Conservation (phyloP, 2,113 vertebrate genomes). For the Bos taurus region DNA sequence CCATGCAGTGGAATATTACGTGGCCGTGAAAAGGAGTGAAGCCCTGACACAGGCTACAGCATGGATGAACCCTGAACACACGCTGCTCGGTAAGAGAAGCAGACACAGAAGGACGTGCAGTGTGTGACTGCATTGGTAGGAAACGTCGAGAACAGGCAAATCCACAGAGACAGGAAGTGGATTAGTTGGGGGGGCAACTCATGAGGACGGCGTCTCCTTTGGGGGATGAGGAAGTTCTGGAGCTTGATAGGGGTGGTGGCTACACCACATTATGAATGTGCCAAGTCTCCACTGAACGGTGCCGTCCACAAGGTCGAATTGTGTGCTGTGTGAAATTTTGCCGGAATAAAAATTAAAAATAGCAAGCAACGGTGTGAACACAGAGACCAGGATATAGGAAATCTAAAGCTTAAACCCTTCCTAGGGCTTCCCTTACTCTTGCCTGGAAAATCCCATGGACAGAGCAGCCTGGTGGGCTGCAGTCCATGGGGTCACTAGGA, state of each 20-base stretch:
- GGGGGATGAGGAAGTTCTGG: not conserved
- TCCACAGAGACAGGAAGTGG: too few relatives aligned
- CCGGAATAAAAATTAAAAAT: not conserved
- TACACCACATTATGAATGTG: accelerated
- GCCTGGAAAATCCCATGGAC: too few relatives aligned
- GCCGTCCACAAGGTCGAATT: accelerated
- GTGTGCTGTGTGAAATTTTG: accelerated
- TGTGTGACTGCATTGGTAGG: too few relatives aligned
- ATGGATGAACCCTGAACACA: not conserved
- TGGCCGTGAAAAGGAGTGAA: not conserved
- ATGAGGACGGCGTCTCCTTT: accelerated
- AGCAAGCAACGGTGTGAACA: too few relatives aligned
- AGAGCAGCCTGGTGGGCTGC: too few relatives aligned
- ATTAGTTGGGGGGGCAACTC: too few relatives aligned
- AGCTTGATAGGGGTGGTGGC: not conserved
- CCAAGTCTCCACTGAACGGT: accelerated
- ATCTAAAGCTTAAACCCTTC: accelerated
- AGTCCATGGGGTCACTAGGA: too few relatives aligned
- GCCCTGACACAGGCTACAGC: not conserved
- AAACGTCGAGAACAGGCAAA: too few relatives aligned
- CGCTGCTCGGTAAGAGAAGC: not conserved
- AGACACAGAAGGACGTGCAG: not conserved
- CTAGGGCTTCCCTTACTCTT: not conserved
- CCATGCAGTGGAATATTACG: accelerated
- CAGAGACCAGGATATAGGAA: not conserved